Percentiles rank a stretch among this genome's conserved stretches.
These are phyloP conservation scores for Diplogasteroides magnus DNA, from an alignment of 1,140 invertebrate species.

Conservation along the genomic window DNA sequence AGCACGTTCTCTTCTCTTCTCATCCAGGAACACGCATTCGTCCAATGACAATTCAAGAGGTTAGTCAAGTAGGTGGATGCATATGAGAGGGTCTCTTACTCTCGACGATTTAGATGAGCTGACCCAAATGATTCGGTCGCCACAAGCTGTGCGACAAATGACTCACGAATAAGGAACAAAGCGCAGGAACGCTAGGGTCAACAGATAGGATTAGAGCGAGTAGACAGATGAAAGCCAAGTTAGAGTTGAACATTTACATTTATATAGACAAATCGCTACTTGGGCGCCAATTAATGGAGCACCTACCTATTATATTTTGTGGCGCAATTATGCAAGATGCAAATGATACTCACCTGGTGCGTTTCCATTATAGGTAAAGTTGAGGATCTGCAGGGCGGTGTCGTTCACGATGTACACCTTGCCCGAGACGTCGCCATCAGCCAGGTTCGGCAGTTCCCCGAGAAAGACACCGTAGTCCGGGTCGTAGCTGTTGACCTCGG, in stretches of 20 bases:
- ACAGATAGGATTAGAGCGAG: no score
- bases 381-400: slow-evolving; percentile 41
- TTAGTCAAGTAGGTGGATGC: no score
- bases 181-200: no score
- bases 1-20: no score
- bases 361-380: slow-evolving; percentile 42
- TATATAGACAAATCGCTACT: not conserved
- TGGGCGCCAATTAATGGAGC: not conserved
- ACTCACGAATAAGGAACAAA: no score
- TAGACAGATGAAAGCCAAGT: no score
- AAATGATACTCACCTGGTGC: slow-evolving; percentile 29
- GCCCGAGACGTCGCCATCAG: slow-evolving; percentile 32
- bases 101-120: no score
- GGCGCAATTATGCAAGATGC: not conserved
- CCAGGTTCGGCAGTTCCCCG: slow-evolving; percentile 24
- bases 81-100: no score
- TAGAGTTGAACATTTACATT: slow-evolving; percentile 9
- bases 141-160: no score
- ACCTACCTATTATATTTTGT: not conserved
- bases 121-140: no score
- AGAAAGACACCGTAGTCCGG: slow-evolving; percentile 33
- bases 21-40: no score
- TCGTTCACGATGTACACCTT: slow-evolving; percentile 43
- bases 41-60: no score
- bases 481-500: slow-evolving; percentile 19